Conservation (phyloP, 2,888 invertebrate species). For the Oxytorus armatus region DNA sequence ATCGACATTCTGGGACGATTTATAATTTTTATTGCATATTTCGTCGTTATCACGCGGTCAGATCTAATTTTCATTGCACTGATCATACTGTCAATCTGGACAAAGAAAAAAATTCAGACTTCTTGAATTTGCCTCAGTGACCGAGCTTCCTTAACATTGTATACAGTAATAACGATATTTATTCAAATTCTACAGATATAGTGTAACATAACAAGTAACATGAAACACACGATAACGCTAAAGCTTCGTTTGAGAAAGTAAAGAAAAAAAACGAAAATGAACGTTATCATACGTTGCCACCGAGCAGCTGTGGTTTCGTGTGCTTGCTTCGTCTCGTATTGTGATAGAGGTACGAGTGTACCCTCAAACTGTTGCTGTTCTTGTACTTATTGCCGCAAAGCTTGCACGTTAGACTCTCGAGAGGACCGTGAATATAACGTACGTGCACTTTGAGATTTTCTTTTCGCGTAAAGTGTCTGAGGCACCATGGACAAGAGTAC, state of each 20-base stretch:
- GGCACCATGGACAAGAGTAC: conserved; percentile 83
- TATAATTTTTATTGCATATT: too few species aligned
- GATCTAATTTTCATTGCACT: neutral
- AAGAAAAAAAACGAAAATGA: neutral
- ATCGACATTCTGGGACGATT: too few species aligned
- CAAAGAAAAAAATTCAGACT: too few species aligned
- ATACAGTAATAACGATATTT: conserved; percentile 67
- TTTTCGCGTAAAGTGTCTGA: conserved; percentile 82
- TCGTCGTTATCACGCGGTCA: too few species aligned
- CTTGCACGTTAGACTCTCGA: conserved; percentile 88
- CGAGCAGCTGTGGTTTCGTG: conserved; percentile 70
- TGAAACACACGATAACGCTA: conserved; percentile 40
- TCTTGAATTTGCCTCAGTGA: neutral
- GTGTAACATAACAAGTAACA: conserved; percentile 65
- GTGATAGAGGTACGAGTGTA: conserved; percentile 83
- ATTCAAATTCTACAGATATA: conserved; percentile 59
- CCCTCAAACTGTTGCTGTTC: conserved; percentile 83
- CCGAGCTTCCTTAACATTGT: neutral
- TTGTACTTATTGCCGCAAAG: conserved; percentile 88
- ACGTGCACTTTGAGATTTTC: conserved; percentile 90
- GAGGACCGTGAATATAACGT: conserved; percentile 89
- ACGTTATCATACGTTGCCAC: conserved; percentile 64
- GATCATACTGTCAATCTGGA: too few species aligned
- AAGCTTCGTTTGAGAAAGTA: conserved; percentile 10
- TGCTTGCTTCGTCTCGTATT: conserved; percentile 81